A percentile compares a stretch with the other conserved stretches of the same genome.
Evolutionary conservation across 2,113 vertebrate genomes (phyloP).

Genomic region (Isurus oxyrinchus): DNA sequence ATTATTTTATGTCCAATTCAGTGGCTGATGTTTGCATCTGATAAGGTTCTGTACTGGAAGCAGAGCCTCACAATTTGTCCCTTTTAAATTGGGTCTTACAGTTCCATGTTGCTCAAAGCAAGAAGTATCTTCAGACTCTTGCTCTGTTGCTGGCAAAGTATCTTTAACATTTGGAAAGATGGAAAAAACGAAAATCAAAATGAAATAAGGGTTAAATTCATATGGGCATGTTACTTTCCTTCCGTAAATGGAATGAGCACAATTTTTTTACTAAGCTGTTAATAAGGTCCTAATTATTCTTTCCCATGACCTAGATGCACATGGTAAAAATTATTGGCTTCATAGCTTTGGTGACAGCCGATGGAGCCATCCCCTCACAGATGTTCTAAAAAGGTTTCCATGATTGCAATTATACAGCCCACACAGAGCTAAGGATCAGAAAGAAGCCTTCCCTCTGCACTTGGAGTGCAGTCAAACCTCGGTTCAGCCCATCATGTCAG

Average conservation of each 20-base stretch:
- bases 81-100: not conserved
- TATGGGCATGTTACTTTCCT: not conserved
- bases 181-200: not conserved
- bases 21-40: not conserved
- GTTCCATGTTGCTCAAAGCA: not conserved
- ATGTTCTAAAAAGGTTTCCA: conserved; percentile 52
- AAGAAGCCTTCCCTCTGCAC: conserved; percentile 44
- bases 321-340: conserved; percentile 8
- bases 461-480: conserved; percentile 40
- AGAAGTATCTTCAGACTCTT: not conserved
- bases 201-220: not conserved
- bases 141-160: not conserved
- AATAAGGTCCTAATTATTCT: not conserved
- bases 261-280: not conserved
- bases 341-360: conserved; percentile 49
- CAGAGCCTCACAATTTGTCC: not conserved
- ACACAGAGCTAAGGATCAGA: conserved; percentile 51
- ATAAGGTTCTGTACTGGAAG: not conserved
- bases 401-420: conserved; percentile 54
- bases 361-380: conserved; percentile 47
- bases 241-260: not conserved
- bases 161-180: not conserved
- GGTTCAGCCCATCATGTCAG: conserved; percentile 50
- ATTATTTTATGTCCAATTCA: not conserved
- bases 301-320: not conserved